phyloP scores from a whole-genome alignment of 2,797 vertebrate genomes.

The Enteromius afrohamiltoni region DNA sequence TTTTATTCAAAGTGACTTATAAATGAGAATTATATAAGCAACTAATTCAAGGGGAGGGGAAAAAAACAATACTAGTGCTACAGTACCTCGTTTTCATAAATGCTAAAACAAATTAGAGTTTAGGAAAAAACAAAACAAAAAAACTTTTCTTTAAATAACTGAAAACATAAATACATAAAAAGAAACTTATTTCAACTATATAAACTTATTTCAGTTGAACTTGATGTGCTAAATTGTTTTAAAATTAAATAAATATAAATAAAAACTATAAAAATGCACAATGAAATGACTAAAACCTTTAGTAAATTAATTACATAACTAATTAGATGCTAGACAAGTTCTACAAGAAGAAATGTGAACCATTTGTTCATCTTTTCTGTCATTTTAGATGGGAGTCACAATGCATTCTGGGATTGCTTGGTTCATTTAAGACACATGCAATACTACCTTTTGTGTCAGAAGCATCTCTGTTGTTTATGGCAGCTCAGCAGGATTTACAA shows the following conservation, averaged over 20 bases:
- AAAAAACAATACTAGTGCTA: not conserved
- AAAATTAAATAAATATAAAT: not conserved
- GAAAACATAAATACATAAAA: not conserved
- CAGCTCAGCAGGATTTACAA: not conserved
- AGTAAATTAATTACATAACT: not conserved
- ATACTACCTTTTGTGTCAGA: not conserved
- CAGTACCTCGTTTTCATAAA: not conserved
- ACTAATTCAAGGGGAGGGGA: not conserved
- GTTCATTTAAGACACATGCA: not conserved
- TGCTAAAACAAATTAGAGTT: not conserved
- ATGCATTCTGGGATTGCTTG: not conserved
- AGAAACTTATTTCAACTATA: not conserved
- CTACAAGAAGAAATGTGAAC: not conserved
- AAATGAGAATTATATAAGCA: slow-evolving; percentile 1
- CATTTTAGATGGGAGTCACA: not conserved
- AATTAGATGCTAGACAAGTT: not conserved
- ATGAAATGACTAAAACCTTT: not conserved
- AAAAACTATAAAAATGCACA: not conserved
- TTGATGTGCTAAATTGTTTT: not conserved
- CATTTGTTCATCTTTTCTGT: not conserved
- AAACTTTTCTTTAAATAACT: not conserved
- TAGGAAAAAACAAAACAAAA: not conserved
- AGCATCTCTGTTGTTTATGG: not conserved
- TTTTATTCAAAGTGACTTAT: not conserved
- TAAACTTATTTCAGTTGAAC: not conserved